A percentile compares a stretch with the other conserved stretches of the same genome.
These are phyloP conservation scores for Epizoanthus illoricatus DNA, from an alignment of 92 coral and sea anemone genomes.

Conservation along the genomic window DNA sequence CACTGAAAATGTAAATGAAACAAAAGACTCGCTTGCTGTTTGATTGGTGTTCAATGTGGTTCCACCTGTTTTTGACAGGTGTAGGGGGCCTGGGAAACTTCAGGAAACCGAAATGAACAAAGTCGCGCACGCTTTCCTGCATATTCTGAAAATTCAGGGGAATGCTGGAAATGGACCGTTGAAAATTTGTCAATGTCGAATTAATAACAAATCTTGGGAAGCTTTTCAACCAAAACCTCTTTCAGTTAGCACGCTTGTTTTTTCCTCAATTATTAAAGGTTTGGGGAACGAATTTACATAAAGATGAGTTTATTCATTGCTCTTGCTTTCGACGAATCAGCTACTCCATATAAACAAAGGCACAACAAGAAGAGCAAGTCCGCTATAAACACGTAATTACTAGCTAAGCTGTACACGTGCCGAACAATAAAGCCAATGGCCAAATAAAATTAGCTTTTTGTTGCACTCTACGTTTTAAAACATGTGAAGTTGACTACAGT, in stretches of 20 bases:
- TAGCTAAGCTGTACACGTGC: constrained; percentile 2
- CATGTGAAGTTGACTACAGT: neutral
- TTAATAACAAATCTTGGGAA: neutral
- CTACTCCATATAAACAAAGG: constrained; percentile 53
- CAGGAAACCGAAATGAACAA: neutral
- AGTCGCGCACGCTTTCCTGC: neutral
- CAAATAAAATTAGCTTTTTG: constrained; percentile 17
- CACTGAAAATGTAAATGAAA: neutral
- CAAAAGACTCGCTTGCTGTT: neutral
- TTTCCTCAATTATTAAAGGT: constrained; percentile 49
- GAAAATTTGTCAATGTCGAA: neutral
- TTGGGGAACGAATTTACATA: constrained; percentile 48
- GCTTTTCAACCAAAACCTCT: neutral
- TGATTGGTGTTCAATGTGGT: neutral
- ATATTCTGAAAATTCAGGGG: neutral
- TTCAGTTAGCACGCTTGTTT: constrained; percentile 13
- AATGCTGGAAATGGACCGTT: too few relatives aligned
- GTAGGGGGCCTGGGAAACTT: neutral
- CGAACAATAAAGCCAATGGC: neutral
- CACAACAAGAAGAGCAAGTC: constrained; percentile 20
- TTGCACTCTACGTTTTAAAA: constrained; percentile 3
- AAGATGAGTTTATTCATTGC: neutral
- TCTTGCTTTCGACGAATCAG: constrained; percentile 51
- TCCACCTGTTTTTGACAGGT: constrained; percentile 16
- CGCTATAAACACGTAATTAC: constrained; percentile 41